phyloP scores from a whole-genome alignment of 2,113 vertebrate genomes.

The Sorex araneus region DNA sequence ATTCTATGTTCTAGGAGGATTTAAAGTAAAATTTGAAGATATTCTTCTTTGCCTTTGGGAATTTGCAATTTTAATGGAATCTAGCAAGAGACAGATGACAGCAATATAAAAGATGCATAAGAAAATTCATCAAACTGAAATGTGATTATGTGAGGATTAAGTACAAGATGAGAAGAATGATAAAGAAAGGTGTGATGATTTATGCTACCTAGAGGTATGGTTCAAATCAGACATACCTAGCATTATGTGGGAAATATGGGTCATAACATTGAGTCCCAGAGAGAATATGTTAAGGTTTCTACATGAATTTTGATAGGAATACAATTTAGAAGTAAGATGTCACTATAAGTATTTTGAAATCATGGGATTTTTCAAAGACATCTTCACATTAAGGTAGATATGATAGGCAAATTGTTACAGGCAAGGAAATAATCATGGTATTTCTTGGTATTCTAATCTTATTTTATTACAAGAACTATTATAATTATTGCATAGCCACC shows the following conservation, averaged over 20 bases:
- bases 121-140: slow-evolving; percentile 10
- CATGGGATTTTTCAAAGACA: not conserved
- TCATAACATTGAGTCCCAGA: not conserved
- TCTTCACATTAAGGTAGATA: not conserved
- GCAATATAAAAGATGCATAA: slow-evolving; percentile 13
- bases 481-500: not conserved
- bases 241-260: not conserved
- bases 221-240: not conserved
- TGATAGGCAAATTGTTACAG: not conserved
- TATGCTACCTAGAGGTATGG: not conserved
- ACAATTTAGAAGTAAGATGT: not conserved
- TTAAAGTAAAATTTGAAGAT: not conserved
- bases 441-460: not conserved
- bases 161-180: slow-evolving; percentile 14
- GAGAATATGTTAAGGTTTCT: not conserved
- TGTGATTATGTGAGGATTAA: slow-evolving; percentile 53
- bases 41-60: not conserved
- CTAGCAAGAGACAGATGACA: slow-evolving; percentile 17
- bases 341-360: not conserved
- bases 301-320: not conserved
- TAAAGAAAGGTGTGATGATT: not conserved
- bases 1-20: not conserved
- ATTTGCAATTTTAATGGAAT: slow-evolving; percentile 21
- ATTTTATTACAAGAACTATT: not conserved
- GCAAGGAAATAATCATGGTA: not conserved